phyloP scores from a whole-genome alignment of 2,113 vertebrate genomes.

The Danionella cerebrum region DNA sequence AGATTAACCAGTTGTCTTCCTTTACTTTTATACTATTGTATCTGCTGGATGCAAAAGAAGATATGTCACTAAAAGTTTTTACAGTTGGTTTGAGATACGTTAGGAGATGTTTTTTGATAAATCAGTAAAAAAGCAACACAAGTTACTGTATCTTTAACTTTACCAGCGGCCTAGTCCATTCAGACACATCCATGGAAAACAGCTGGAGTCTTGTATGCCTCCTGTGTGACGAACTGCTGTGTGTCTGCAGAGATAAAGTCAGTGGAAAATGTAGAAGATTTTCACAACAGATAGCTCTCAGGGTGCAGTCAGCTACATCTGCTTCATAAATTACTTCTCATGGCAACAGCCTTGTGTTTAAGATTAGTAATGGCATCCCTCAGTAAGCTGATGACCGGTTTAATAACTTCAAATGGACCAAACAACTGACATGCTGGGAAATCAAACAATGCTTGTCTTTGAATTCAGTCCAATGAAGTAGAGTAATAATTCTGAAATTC shows the following conservation, averaged over 20 bases:
- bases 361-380: constrained; percentile 25
- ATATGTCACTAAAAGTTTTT: too few species aligned
- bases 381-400: constrained; percentile 26
- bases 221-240: not conserved
- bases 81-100: too few species aligned
- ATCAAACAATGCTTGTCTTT: too few species aligned
- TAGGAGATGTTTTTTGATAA: too few species aligned
- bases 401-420: constrained; percentile 16
- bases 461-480: too few species aligned
- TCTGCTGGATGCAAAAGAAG: too few species aligned
- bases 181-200: not conserved
- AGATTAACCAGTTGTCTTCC: too few species aligned
- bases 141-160: too few species aligned
- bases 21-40: too few species aligned
- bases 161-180: too few species aligned
- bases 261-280: not conserved
- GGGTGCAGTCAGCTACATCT: not conserved
- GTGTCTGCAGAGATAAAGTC: not conserved
- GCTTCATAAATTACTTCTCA: constrained; percentile 25
- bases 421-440: constrained; percentile 1
- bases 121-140: too few species aligned
- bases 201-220: not conserved
- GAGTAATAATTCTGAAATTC: too few species aligned
- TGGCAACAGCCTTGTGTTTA: constrained; percentile 29
- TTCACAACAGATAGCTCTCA: not conserved